Conservation (phyloP, 2,888 invertebrate genomes). For the Deilephila porcellus region DNA sequence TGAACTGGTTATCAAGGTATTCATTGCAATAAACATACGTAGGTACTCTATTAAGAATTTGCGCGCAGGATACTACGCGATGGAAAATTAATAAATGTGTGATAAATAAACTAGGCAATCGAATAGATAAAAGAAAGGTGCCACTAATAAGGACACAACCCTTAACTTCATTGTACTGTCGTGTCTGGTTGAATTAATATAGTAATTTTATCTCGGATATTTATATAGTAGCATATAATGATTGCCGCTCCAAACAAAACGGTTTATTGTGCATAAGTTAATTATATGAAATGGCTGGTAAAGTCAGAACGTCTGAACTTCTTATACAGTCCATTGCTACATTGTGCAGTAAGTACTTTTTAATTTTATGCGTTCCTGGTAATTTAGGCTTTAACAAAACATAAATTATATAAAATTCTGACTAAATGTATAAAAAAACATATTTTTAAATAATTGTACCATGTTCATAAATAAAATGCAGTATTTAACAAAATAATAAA, state of each 20-base stretch:
- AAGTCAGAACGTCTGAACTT: conserved; percentile 56
- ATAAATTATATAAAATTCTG: not conserved
- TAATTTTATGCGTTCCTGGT: conserved; percentile 4
- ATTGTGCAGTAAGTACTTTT: conserved; percentile 58
- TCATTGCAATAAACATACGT: too few relatives aligned
- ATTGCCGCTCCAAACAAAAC: conserved; percentile 1
- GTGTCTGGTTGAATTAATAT: conserved; percentile 1
- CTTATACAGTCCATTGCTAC: conserved; percentile 59
- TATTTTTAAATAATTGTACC: too few relatives aligned
- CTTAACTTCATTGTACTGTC: not conserved
- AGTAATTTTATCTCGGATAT: conserved; percentile 32
- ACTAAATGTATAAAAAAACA: too few relatives aligned
- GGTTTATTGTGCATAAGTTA: not conserved
- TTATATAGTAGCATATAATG: conserved; percentile 38
- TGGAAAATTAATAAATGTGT: not conserved
- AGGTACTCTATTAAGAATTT: too few relatives aligned
- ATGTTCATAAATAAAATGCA: too few relatives aligned
- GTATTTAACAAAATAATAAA: too few relatives aligned
- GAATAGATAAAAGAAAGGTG: not conserved
- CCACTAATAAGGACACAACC: not conserved
- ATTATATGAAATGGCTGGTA: conserved; percentile 51
- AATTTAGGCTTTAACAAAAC: not conserved
- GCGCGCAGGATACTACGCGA: too few relatives aligned
- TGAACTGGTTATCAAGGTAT: too few relatives aligned
- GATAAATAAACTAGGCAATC: not conserved